These are phyloP conservation scores for Cranoglanis bouderius DNA, from an alignment of 2,113 vertebrate genomes.

Conservation along the genomic window DNA sequence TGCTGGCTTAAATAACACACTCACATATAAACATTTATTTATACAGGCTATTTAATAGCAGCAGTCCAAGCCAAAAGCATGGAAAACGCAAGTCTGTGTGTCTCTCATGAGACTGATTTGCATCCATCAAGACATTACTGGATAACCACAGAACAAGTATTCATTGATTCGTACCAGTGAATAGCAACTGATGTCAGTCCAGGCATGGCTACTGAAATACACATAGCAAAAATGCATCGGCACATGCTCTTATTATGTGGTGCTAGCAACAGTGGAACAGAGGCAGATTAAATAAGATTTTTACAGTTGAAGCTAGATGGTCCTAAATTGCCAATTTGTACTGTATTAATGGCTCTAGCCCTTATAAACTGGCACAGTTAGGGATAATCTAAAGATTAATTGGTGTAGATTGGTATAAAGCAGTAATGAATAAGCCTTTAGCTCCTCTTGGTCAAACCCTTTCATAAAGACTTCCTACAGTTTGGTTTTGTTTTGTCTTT, in stretches of 20 bases:
- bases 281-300: neutral
- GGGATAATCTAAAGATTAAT: neutral
- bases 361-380: neutral
- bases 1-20: neutral
- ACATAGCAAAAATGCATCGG: neutral
- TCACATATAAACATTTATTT: constrained; percentile 30
- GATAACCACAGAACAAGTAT: neutral
- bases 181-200: neutral
- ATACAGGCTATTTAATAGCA: neutral
- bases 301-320: neutral
- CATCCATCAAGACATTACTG: constrained; percentile 31
- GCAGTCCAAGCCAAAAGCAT: neutral
- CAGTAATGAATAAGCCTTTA: constrained; percentile 5
- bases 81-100: neutral
- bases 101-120: constrained; percentile 12
- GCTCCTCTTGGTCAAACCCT: constrained; percentile 6
- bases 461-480: neutral
- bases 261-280: neutral
- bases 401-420: neutral
- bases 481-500: neutral
- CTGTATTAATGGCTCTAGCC: neutral
- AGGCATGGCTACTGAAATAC: neutral
- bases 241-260: neutral
- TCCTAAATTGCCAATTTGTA: neutral
- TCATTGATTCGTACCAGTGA: neutral